A percentile compares a stretch with the other conserved stretches of the same genome.
Evolutionary conservation across 2,797 vertebrate species (phyloP).

Genomic region (Pangasius mekongensis): DNA sequence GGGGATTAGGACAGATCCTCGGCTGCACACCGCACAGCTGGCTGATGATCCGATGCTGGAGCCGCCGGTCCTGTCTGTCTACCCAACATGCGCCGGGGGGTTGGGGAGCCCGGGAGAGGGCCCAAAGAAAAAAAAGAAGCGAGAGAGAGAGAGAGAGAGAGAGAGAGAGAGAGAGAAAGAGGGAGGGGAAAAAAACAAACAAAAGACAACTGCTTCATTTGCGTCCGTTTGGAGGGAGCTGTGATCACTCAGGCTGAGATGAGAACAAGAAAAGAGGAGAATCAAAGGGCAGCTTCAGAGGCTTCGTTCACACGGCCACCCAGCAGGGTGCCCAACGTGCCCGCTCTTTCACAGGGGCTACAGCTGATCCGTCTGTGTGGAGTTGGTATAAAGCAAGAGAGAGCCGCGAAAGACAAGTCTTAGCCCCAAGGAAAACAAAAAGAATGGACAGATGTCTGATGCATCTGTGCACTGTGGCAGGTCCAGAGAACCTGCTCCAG

Average conservation of each 20-base stretch:
- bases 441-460: slow-evolving; percentile 64
- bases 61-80: slow-evolving; percentile 62
- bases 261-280: slow-evolving; percentile 62
- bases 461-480: slow-evolving; percentile 61
- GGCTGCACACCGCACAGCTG: slow-evolving; percentile 84
- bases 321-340: slow-evolving; percentile 35
- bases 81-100: slow-evolving; percentile 77
- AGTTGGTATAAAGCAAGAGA: slow-evolving; percentile 43
- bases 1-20: slow-evolving; percentile 82
- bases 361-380: slow-evolving; percentile 36
- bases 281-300: slow-evolving; percentile 70
- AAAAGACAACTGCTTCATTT: slow-evolving; percentile 71
- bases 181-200: background rate
- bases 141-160: background rate
- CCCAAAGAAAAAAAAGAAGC: slow-evolving; percentile 29
- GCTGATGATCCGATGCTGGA: slow-evolving; percentile 85
- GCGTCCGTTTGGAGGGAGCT: slow-evolving; percentile 64
- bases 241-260: slow-evolving; percentile 71
- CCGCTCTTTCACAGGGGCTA: slow-evolving; percentile 21
- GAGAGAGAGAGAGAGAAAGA: background rate
- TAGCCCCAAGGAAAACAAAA: slow-evolving; percentile 58
- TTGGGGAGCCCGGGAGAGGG: slow-evolving; percentile 58
- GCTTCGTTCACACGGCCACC: slow-evolving; percentile 63
- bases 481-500: slow-evolving; percentile 56
- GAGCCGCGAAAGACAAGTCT: slow-evolving; percentile 45